Conservation (phyloP, 2,888 invertebrate genomes). For the Phortica okadai region DNA sequence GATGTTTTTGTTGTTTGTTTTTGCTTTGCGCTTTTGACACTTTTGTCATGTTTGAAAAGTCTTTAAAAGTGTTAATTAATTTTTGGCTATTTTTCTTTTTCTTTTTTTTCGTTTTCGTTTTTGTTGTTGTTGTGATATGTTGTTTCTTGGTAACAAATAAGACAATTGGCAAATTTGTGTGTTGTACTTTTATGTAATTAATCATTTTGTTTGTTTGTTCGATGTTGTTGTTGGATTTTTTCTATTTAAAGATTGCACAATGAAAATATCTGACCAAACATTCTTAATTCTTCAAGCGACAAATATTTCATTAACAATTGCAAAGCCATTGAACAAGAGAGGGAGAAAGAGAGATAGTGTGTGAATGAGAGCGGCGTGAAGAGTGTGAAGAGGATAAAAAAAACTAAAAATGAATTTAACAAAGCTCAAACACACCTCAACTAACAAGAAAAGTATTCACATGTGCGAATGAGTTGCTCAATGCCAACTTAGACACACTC, state of each 20-base stretch:
- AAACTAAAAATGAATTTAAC: background rate
- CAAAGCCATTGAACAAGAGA: no score
- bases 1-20: background rate
- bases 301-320: no score
- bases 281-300: no score
- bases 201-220: background rate
- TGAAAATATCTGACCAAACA: no score
- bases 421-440: background rate
- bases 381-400: background rate
- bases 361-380: background rate
- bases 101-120: background rate
- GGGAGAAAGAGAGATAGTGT: background rate
- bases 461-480: conserved; percentile 2
- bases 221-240: no score
- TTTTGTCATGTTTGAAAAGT: background rate
- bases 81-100: background rate
- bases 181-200: conserved; percentile 20
- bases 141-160: no score
- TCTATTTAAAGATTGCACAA: no score
- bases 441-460: background rate
- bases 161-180: background rate
- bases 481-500: background rate
- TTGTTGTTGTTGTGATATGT: no score
- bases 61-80: background rate
- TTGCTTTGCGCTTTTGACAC: background rate